Evolutionary conservation across 2,113 vertebrate species (phyloP).

Genomic region (Hucho hucho): DNA sequence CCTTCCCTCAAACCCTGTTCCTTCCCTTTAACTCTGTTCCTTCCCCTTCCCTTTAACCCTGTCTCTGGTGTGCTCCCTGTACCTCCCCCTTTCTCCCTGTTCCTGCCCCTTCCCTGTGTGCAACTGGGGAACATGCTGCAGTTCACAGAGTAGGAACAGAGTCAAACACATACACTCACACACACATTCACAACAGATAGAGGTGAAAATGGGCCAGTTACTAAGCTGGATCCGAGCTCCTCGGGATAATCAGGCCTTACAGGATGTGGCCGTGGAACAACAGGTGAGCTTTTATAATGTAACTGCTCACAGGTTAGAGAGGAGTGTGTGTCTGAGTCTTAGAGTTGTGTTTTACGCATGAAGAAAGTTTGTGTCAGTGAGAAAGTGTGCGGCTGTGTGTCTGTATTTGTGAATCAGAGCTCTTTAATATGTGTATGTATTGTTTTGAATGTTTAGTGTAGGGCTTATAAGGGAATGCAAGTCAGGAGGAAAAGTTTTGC

Average conservation of each 20-base stretch:
- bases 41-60: background rate
- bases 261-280: slow-evolving; percentile 70
- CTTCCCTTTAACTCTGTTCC: too few relatives aligned
- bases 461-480: slow-evolving; percentile 30
- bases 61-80: background rate
- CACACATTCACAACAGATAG: slow-evolving; percentile 33
- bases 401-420: background rate
- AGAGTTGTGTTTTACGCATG: background rate
- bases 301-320: background rate
- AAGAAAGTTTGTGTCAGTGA: slow-evolving; percentile 4
- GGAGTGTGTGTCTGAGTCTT: background rate
- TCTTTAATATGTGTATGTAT: background rate
- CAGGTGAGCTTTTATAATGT: slow-evolving; percentile 61
- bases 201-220: slow-evolving; percentile 72
- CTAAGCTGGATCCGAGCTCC: slow-evolving; percentile 71
- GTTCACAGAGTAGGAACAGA: slow-evolving; percentile 49
- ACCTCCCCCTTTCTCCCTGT: background rate
- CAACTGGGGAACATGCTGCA: slow-evolving; percentile 61
- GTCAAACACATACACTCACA: slow-evolving; percentile 41
- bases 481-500: slow-evolving; percentile 31
- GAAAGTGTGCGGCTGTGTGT: slow-evolving; percentile 15
- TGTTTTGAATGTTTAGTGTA: slow-evolving; percentile 16
- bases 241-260: slow-evolving; percentile 51
- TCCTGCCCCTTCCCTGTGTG: slow-evolving; percentile 33
- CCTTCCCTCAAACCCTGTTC: too few relatives aligned